Percentiles rank a stretch among this genome's conserved stretches.
Conservation (phyloP, 1,140 invertebrate species). For the Globodera rostochiensis region DNA sequence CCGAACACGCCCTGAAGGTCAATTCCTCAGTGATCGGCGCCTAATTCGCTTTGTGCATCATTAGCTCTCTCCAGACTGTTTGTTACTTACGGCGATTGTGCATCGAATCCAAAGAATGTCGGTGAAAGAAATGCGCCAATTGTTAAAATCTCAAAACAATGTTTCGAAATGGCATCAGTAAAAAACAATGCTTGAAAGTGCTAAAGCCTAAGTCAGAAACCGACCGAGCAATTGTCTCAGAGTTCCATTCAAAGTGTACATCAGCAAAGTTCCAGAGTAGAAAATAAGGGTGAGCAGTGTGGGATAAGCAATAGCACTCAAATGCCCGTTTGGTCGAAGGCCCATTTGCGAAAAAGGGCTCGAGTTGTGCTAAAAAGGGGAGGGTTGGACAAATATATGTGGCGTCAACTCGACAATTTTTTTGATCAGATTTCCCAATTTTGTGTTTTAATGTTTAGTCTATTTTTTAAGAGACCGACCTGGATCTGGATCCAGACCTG, state of each 20-base stretch:
- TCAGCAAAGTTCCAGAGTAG: constrained; percentile 28
- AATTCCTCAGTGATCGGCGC: constrained; percentile 41
- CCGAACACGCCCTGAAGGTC: constrained; percentile 40
- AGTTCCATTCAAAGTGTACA: constrained; percentile 25
- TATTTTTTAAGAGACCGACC: neutral
- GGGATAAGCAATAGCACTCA: constrained; percentile 26
- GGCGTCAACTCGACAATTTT: no score
- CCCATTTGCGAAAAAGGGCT: constrained; percentile 40
- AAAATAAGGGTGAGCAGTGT: constrained; percentile 28
- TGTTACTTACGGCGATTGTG: constrained; percentile 23
- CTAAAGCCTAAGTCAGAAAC: neutral
- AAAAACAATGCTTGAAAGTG: neutral
- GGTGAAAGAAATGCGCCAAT: constrained; percentile 1
- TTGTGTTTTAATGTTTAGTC: neutral
- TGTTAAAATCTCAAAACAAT: neutral
- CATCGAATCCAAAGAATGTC: constrained; percentile 35
- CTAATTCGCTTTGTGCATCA: neutral
- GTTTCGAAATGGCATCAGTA: no score
- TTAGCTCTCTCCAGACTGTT: neutral
- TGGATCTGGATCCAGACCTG: no score
- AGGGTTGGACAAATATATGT: no score
- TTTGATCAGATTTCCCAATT: no score
- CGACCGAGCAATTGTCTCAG: constrained; percentile 27
- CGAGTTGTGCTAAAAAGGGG: constrained; percentile 20
- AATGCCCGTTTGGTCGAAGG: constrained; percentile 16